phyloP scores from a whole-genome alignment of 2,113 vertebrate genomes.

The Ptyas mucosa region DNA sequence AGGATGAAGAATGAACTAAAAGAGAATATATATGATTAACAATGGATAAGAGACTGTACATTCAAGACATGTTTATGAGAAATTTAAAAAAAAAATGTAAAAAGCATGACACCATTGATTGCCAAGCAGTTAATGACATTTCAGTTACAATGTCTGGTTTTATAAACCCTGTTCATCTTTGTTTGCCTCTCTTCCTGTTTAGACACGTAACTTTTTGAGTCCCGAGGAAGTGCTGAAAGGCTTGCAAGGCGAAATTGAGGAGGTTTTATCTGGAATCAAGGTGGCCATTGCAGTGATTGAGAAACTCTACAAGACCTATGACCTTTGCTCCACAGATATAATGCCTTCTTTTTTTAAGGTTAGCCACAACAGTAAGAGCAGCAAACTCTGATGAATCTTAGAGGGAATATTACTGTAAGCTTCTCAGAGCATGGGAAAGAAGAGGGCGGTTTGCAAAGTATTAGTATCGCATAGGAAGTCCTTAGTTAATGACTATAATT shows the following conservation, averaged over 20 bases:
- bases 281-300: conserved; percentile 54
- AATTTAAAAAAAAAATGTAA: too few species aligned
- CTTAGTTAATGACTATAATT: not conserved
- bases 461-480: not conserved
- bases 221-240: conserved; percentile 72
- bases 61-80: too few species aligned
- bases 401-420: not conserved
- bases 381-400: not conserved
- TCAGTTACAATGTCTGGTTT: not conserved
- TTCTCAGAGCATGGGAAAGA: not conserved
- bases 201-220: conserved; percentile 72
- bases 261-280: conserved; percentile 47
- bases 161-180: not conserved
- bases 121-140: not conserved
- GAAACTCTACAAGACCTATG: conserved; percentile 65
- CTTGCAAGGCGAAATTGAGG: conserved; percentile 67
- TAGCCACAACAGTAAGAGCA: not conserved
- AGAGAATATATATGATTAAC: too few species aligned
- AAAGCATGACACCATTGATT: not conserved
- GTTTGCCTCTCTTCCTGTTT: not conserved
- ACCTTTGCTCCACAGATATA: conserved; percentile 56
- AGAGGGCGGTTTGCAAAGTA: not conserved
- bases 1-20: too few species aligned
- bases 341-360: conserved; percentile 64
- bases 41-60: too few species aligned